Base-by-base conservation (phyloP, 2,888 invertebrate genomes). In the Orthosia incerta region DNA sequence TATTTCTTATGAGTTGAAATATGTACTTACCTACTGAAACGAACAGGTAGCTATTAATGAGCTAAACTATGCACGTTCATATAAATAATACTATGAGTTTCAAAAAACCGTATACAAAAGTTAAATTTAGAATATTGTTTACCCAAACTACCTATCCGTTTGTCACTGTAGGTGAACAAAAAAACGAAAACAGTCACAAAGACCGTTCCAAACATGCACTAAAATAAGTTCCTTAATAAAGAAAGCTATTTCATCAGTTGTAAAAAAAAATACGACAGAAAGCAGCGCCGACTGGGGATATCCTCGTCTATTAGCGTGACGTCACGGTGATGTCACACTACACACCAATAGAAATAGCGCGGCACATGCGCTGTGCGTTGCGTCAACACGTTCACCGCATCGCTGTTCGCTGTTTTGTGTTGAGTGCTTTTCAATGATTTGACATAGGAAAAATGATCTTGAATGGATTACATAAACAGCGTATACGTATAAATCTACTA, bases 251-350 rank as follows among this genome's bases (percentile, higher is more conserved):
- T 79, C 69, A 60, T 74, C 68, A 74, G 62, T 62, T 68, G 76
- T 66, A 68, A 62, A 65, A 80, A 83, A 80, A 83, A 78, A 81
- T 39, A 79, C 75, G 74, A 60, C 79, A 82, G 79, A 80, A 79
- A 82, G 79, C 83, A 80, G 65, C 84, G 82, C 84, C 74, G 86
- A 85, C 87, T 88, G 93, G 95, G 95, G 95, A 95, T 95, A 95
- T 95, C 95, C 95, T 96, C 94, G 92, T 93, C 91, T 91, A 91
- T 90, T 91, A 91, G 89, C 90, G 90, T 91, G 91, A 95, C 95
- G 95, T 95, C 95, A 96, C 88, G 91, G 91, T 96, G 96, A 96
- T 94, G 95, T 96, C 96, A 95, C 93, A 89, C 89, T 85, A 91
- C 90, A 92, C 93, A 93, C 93, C 93, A 93, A 93, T 94, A 93